phyloP scores from a whole-genome alignment of 2,888 invertebrate genomes.

The Noctua janthe region DNA sequence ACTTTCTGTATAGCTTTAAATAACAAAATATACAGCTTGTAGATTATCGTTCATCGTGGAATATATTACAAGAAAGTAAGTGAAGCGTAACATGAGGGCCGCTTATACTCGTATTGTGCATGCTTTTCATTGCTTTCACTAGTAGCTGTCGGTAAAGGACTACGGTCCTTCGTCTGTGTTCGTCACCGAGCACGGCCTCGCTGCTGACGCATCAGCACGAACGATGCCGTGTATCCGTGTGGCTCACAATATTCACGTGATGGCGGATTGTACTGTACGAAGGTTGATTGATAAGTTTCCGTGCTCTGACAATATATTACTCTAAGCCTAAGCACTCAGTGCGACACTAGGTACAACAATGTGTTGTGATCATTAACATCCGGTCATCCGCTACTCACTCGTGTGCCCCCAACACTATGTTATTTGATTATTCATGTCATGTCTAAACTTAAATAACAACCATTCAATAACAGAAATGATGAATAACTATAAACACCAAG shows the following conservation, averaged over 20 bases:
- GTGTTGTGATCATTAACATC: constrained; percentile 6
- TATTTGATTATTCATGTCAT: constrained; percentile 7
- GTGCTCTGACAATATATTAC: background rate
- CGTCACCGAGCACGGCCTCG: background rate
- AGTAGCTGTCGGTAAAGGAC: constrained; percentile 6
- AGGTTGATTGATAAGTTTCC: no score
- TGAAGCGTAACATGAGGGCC: constrained; percentile 42
- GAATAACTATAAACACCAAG: background rate
- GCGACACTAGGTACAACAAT: constrained; percentile 12
- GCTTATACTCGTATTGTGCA: constrained; percentile 44
- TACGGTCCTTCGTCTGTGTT: background rate
- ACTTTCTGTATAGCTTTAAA: background rate
- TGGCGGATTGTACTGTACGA: background rate
- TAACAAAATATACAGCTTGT: constrained; percentile 8
- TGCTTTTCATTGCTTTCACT: constrained; percentile 49
- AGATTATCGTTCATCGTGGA: background rate
- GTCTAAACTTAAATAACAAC: constrained; percentile 13
- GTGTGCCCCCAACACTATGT: background rate
- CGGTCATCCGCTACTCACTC: constrained; percentile 9
- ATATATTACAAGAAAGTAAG: background rate
- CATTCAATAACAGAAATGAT: constrained; percentile 11
- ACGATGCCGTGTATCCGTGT: background rate
- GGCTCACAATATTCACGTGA: background rate
- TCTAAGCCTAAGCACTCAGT: constrained; percentile 31
- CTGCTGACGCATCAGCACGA: background rate